Percentiles rank a stretch among this genome's conserved stretches.
These are phyloP conservation scores for Lasioglossum zephyrum DNA, from an alignment of 2,888 invertebrate genomes.

Conservation along the genomic window DNA sequence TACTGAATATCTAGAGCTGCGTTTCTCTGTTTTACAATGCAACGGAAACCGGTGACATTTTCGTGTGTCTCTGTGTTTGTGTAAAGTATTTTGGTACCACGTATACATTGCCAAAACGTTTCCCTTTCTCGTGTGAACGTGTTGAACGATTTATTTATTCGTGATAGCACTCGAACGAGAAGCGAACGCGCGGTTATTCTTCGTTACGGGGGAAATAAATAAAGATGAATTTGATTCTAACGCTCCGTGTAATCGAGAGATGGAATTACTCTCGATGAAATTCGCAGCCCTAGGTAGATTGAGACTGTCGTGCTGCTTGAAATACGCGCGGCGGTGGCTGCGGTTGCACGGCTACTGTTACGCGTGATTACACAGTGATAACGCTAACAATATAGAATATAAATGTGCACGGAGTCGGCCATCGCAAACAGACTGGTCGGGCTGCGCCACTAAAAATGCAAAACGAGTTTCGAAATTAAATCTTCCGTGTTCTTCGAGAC, in stretches of 20 bases:
- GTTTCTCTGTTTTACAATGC: conserved; percentile 8
- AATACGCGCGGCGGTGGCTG: conserved; percentile 59
- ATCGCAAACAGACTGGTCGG: conserved; percentile 4
- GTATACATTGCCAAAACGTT: not conserved
- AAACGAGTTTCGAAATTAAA: not conserved
- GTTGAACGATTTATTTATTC: not conserved
- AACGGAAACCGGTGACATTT: not conserved
- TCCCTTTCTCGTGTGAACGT: not conserved
- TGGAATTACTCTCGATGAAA: conserved; percentile 11
- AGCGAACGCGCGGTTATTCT: not conserved
- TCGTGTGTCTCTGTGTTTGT: not conserved
- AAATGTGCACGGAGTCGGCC: conserved; percentile 23
- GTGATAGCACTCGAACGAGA: not conserved
- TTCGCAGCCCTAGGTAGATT: conserved; percentile 56
- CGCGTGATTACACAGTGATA: conserved; percentile 56
- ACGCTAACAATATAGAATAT: conserved; percentile 41
- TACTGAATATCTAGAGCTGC: conserved; percentile 55
- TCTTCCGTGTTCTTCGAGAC: not conserved
- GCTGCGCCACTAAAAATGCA: not conserved
- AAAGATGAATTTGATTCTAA: not conserved
- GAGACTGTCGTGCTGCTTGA: conserved; percentile 53
- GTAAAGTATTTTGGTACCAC: not conserved
- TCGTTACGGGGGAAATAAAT: not conserved
- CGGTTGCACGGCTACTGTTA: conserved; percentile 66
- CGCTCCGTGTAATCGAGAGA: not conserved